A percentile compares a stretch with the other conserved stretches of the same genome.
Conservation (phyloP, 2,888 invertebrate genomes). For the Electrophaes corylata region DNA sequence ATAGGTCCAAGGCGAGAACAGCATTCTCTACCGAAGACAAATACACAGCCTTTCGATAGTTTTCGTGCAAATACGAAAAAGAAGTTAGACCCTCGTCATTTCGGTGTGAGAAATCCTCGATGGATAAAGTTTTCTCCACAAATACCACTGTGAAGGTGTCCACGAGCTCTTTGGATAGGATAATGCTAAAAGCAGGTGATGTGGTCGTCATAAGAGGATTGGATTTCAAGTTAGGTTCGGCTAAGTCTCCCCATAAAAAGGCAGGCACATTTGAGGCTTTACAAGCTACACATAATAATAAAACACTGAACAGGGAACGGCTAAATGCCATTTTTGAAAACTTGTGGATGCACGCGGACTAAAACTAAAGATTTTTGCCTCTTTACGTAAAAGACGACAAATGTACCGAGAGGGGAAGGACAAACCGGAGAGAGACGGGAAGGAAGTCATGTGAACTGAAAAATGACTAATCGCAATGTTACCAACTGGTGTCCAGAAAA, state of each 20-base stretch:
- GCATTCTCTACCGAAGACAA: slow-evolving; percentile 86
- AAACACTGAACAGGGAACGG: slow-evolving; percentile 70
- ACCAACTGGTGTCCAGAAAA: not conserved
- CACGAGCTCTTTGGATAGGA: slow-evolving; percentile 64
- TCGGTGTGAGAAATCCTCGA: slow-evolving; percentile 84
- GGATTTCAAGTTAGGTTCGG: slow-evolving; percentile 49
- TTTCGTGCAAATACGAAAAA: slow-evolving; percentile 67
- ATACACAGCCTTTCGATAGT: slow-evolving; percentile 74
- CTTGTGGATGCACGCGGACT: slow-evolving; percentile 69
- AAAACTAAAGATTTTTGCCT: slow-evolving; percentile 62
- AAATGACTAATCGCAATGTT: slow-evolving; percentile 43
- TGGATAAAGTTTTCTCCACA: slow-evolving; percentile 80
- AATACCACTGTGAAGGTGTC: slow-evolving; percentile 78
- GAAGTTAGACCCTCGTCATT: slow-evolving; percentile 65
- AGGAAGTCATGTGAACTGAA: slow-evolving; percentile 74
- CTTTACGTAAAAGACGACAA: slow-evolving; percentile 56
- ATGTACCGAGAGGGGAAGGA: slow-evolving; percentile 47
- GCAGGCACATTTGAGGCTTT: slow-evolving; percentile 82
- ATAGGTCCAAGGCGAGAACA: slow-evolving; percentile 77
- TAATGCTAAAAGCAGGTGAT: slow-evolving; percentile 60
- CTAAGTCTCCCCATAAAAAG: slow-evolving; percentile 82
- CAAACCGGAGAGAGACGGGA: no score
- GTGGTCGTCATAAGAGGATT: slow-evolving; percentile 62
- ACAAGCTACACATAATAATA: slow-evolving; percentile 69
- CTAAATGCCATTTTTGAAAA: slow-evolving; percentile 75